Base-by-base conservation (phyloP, 1,140 invertebrate genomes). In the Episyrphus balteatus region DNA sequence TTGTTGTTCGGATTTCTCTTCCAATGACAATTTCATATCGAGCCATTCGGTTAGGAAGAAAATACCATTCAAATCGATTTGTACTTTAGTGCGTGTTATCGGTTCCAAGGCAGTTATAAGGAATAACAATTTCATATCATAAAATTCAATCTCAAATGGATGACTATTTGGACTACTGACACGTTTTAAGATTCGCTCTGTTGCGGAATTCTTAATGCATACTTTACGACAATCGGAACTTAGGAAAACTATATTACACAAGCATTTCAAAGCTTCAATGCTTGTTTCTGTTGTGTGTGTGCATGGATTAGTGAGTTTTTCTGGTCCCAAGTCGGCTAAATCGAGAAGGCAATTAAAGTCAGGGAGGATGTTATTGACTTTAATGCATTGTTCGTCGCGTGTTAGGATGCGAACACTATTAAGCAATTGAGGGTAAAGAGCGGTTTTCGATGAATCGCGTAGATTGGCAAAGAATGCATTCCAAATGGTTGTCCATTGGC, bases 231-330 rank as follows among this genome's bases (percentile, higher is more conserved):
- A 80, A 39, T 76, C 75, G 41, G 68, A 59, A 70, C 84, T 88
- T 62, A 94, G 90, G 62, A 80, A 94, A 40, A 92, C 73, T 38
- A 95, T 69, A 70, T 97, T 97, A 60, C 87, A 93, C 3, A 96
- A 66, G 61, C 89, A 83, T 71, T 95, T 97, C 40, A 89, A 66
- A 0, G 87, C 82, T 70, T 94, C 91, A 8, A 86, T 69, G 51
- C 73, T 70, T 11, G 73, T 61, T 48, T 69, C 61, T 50, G 70
- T 69, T 17, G 57, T 40, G 51, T 51, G 59, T 62, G 40, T 51
- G 38, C 44, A 55, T 47, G 55, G 53, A 30, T 48, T 44, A 9
- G 53, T 48, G 51, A 55, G 55, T 32, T 57, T 55, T 41, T 41
- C 17, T 41, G 39, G 42, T 68, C 61, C 15, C 64, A 58, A 38